Evolutionary conservation across 2,888 invertebrate species (phyloP).

Genomic region (Mystacides longicornis): DNA sequence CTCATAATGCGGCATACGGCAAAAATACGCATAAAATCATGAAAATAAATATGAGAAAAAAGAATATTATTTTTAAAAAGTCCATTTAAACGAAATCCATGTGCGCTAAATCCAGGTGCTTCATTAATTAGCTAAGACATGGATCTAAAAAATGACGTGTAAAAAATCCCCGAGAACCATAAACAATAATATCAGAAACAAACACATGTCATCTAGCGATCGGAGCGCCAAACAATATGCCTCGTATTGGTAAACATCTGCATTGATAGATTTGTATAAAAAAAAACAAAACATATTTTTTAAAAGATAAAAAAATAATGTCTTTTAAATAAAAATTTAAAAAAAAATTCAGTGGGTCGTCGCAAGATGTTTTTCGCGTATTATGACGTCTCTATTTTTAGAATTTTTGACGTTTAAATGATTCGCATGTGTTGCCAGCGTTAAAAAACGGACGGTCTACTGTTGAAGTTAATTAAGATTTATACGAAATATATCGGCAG

Average conservation of each 20-base stretch:
- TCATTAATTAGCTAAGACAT: slow-evolving; percentile 14
- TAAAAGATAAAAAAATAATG: slow-evolving; percentile 12
- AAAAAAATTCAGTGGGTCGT: no score
- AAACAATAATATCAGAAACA: slow-evolving; percentile 1
- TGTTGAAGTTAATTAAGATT: slow-evolving; percentile 14
- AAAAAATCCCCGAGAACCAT: no score
- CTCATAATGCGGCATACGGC: no score
- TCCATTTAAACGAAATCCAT: no score
- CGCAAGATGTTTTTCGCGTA: slow-evolving; percentile 25
- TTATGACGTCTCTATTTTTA: slow-evolving; percentile 18
- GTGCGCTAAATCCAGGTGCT: not conserved
- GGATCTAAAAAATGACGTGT: not conserved
- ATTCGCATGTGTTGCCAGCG: slow-evolving; percentile 4
- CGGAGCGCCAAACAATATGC: slow-evolving; percentile 11
- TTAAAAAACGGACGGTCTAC: slow-evolving; percentile 4
- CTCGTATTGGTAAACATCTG: slow-evolving; percentile 13
- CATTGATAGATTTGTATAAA: slow-evolving; percentile 15
- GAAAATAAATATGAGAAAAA: no score
- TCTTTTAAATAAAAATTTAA: slow-evolving; percentile 15
- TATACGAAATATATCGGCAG: slow-evolving; percentile 12
- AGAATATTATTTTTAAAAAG: no score
- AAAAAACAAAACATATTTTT: not conserved
- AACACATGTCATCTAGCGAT: slow-evolving; percentile 19
- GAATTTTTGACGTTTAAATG: not conserved
- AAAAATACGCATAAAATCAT: no score